Percentiles rank a stretch among this genome's conserved stretches.
Evolutionary conservation across 1,140 invertebrate species (phyloP).

Genomic region (Aphelinus certus): DNA sequence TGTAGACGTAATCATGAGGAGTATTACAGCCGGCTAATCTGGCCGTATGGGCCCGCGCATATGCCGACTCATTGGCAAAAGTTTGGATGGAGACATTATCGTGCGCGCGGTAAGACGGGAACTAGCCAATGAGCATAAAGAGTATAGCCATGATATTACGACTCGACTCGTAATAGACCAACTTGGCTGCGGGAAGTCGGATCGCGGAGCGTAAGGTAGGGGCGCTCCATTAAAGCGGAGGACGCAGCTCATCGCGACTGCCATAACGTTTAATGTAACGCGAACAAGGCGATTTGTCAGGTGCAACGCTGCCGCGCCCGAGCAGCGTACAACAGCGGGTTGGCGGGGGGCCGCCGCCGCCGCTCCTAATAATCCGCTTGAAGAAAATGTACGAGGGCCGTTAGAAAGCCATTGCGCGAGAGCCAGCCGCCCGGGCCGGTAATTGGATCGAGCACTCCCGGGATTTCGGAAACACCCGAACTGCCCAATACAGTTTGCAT

Average conservation of each 20-base stretch:
- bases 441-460: conserved; percentile 47
- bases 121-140: too few species aligned
- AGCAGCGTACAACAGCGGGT: too few species aligned
- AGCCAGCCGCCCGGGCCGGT: conserved; percentile 1
- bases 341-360: background rate
- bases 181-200: too few species aligned
- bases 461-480: conserved; percentile 48
- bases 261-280: conserved; percentile 31
- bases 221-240: conserved; percentile 16
- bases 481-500: conserved; percentile 43
- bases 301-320: background rate
- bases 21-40: too few species aligned
- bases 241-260: conserved; percentile 14
- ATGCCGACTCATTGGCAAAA: too few species aligned
- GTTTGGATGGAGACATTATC: too few species aligned
- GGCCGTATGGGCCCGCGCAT: too few species aligned
- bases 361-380: conserved; percentile 3
- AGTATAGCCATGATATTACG: too few species aligned
- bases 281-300: conserved; percentile 26
- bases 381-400: conserved; percentile 17
- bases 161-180: too few species aligned
- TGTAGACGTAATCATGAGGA: too few species aligned
- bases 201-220: too few species aligned
- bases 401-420: background rate
- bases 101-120: too few species aligned